A percentile compares a stretch with the other conserved stretches of the same genome.
Evolutionary conservation across 2,113 vertebrate species (phyloP).

Genomic region (Plectropomus leopardus): DNA sequence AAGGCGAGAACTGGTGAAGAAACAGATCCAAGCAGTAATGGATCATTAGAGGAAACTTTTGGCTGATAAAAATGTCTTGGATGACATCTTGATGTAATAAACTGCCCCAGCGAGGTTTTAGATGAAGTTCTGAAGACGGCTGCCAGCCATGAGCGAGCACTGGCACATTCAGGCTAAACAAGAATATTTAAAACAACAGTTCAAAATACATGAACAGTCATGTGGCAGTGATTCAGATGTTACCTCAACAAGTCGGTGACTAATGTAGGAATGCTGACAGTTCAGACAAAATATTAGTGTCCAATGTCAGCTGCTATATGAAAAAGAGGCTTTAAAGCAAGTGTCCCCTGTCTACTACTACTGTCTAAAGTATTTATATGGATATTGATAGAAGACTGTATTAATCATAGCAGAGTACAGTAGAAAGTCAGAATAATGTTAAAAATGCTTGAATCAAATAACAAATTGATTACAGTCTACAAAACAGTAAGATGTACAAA

Average conservation of each 20-base stretch:
- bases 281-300: constrained; percentile 1
- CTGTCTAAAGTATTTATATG: neutral
- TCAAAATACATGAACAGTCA: constrained; percentile 30
- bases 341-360: neutral
- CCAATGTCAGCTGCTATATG: neutral
- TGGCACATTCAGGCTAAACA: constrained; percentile 47
- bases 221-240: constrained; percentile 37
- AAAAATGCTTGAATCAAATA: neutral
- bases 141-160: constrained; percentile 52
- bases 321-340: neutral
- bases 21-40: constrained; percentile 48
- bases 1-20: constrained; percentile 38
- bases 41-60: constrained; percentile 64
- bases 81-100: constrained; percentile 57
- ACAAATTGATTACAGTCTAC: too few species aligned
- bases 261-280: neutral
- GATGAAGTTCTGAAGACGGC: constrained; percentile 42
- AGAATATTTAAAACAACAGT: constrained; percentile 39
- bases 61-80: constrained; percentile 63
- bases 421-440: neutral
- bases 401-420: neutral
- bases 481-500: too few species aligned
- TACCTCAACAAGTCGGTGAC: constrained; percentile 13
- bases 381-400: neutral
- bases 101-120: constrained; percentile 55